Evolutionary conservation across 1,140 invertebrate species (phyloP).

Genomic region (Drosophila biarmipes): DNA sequence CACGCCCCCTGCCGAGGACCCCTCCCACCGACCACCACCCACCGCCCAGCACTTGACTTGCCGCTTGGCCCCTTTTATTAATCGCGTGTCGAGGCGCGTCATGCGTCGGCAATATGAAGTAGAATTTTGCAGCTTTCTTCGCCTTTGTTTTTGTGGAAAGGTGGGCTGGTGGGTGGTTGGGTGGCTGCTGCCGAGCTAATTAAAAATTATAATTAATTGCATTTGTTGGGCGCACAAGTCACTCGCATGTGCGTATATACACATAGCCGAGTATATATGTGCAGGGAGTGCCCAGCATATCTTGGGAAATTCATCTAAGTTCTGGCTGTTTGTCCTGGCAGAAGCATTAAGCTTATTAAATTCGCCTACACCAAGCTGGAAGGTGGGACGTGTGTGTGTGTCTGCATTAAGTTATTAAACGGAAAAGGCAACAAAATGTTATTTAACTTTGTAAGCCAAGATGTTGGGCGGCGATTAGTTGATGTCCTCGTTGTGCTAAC

Average conservation of each 20-base stretch:
- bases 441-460: slow-evolving; percentile 66
- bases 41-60: slow-evolving; percentile 36
- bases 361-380: slow-evolving; percentile 54
- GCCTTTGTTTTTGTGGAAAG: slow-evolving; percentile 50
- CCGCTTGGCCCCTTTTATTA: slow-evolving; percentile 61
- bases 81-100: slow-evolving; percentile 74
- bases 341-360: slow-evolving; percentile 79
- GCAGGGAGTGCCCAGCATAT: slow-evolving; percentile 75
- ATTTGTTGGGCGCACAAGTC: slow-evolving; percentile 72
- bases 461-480: slow-evolving; percentile 75
- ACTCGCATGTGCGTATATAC: slow-evolving; percentile 23
- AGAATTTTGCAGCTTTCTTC: slow-evolving; percentile 64
- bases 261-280: slow-evolving; percentile 18
- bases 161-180: slow-evolving; percentile 25
- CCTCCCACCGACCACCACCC: not conserved
- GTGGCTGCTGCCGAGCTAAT: slow-evolving; percentile 69
- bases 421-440: slow-evolving; percentile 48
- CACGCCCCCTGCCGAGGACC: slow-evolving; percentile 42
- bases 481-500: slow-evolving; percentile 65
- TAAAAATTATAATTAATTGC: slow-evolving; percentile 83
- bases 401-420: slow-evolving; percentile 79
- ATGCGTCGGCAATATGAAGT: slow-evolving; percentile 72
- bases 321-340: slow-evolving; percentile 58
- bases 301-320: slow-evolving; percentile 82
- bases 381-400: slow-evolving; percentile 15